Base-by-base conservation (phyloP, 2,797 vertebrate genomes). In the Chelonia mydas region DNA sequence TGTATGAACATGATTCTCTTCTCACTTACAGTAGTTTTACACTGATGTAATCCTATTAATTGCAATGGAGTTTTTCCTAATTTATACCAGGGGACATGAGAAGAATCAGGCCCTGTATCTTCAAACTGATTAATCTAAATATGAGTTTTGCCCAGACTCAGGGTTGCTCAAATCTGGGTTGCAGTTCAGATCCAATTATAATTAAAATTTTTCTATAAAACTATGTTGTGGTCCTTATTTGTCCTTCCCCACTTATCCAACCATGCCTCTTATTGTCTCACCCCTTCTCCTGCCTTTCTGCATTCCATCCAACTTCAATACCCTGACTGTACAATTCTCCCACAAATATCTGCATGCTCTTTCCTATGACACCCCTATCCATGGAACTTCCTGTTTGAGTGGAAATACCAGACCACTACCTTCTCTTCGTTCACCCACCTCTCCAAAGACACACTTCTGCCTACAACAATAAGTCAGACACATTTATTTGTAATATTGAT, bases 301-400 rank as follows among this genome's bases (percentile, higher is more conserved):
- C 65, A 87, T 84, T 92, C 0, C 31, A 31, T 55, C 54, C 41
- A 68, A 83, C 76, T 87, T 93, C 94, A 95, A 77, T 89, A 95
- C 87, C 68, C n/a, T 82, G 84, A 76, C 84, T 90, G 50, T 83
- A 88, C 65, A 89, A 68, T 11, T 86, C 76, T 76, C 55, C 93
- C 89, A 81, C 92, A 95, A 83, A 1, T 90, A 49, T 57, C 61
- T 89, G 96, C 81, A 93, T 31, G 80, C 83, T 92, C 90, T 89
- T 92, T 89, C 87, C 84, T 80, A 88, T 78, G 81, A 91, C 83
- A 85, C 37, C 91, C 17, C 33, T 37, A 93, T 87, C 37, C 88
- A 59, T 61, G 84, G 84, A 92, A 93, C 12, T 27, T 6, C 86
- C 87, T 84, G 93, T 76, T n/a, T 96, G 82, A 83, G 28, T 17